Evolutionary conservation across 2,113 vertebrate species (phyloP), one percentile per base, ranked within the genome.

Genomic region (Syngnathoides biaculeatus): DNA sequence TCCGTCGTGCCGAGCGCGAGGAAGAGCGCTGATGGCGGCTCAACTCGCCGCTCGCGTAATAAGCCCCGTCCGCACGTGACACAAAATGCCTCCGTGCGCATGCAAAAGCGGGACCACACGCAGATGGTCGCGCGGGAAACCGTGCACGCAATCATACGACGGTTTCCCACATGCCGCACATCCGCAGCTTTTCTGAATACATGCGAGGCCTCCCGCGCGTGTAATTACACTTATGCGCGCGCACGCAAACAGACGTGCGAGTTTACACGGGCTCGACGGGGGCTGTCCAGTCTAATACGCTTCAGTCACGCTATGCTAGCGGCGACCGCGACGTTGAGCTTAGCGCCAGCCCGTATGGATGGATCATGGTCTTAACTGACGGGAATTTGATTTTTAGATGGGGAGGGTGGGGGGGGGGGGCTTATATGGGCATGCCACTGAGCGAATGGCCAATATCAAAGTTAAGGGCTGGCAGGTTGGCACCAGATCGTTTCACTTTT

Each of bases 1-100:
- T 19, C 27, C 19, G 26, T 2, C 57, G 1, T 6, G 17, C 57
- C 20, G 4, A 35, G 57, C 57, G n/a, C 3, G 57, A 60, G 35
- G 71, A 63, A 42, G 74, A 72, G 72, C 73, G 62, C 70, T 55
- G 20, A 8, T 68, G 56, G 77, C 72, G 62, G 30, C 75, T 76
- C 63, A 86, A 75, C 72, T 79, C 72, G 30, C 48, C 30, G 75
- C 70, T 84, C 78, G 77, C 64, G 68, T 78, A 77, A 86, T 74
- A 69, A 71, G 75, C 73, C 78, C 26, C 59, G 65, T 39, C 65
- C 71, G 27, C 82, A 77, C 77, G 59, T 75, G 26, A 35, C 1
- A 35, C 1, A 35, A 35, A 45, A 40, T 55, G 19, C 63, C 42
- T 67, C 71, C 13, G 24, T 69, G 64, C 76, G 78, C 63, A 57